Evolutionary conservation across 53 echinoderm and acorn worm genomes (phyloP).

Genomic region (Hippasteria phrygiana): DNA sequence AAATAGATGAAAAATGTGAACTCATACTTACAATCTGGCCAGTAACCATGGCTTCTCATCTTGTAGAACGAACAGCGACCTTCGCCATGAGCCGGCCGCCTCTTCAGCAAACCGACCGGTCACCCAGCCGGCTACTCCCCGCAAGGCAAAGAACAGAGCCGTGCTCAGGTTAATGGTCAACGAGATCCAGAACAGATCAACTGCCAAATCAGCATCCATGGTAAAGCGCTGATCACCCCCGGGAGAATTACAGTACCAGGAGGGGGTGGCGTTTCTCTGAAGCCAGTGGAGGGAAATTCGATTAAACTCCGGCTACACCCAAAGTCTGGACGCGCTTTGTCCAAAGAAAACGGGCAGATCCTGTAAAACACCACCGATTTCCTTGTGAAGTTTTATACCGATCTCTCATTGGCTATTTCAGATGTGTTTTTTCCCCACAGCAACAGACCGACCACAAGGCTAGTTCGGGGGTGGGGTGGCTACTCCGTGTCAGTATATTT

Average conservation of each 20-base stretch:
- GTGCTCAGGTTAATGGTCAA: slow-evolving; percentile 65
- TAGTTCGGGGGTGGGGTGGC: too few relatives aligned
- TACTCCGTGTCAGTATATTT: too few relatives aligned
- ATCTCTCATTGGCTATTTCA: neutral
- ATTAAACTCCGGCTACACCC: neutral
- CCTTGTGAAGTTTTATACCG: neutral
- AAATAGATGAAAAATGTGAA: neutral
- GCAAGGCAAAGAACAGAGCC: slow-evolving; percentile 63
- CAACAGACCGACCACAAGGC: too few relatives aligned
- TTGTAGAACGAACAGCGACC: slow-evolving; percentile 60
- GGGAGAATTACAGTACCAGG: neutral
- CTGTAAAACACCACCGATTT: neutral
- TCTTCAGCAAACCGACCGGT: slow-evolving; percentile 50
- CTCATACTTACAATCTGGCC: slow-evolving; percentile 76
- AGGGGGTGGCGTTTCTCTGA: neutral
- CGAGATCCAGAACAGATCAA: slow-evolving; percentile 74
- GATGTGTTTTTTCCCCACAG: neutral
- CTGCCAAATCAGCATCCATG: slow-evolving; percentile 36
- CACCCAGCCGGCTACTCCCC: slow-evolving; percentile 34
- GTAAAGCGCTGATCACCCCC: neutral
- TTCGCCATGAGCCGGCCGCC: slow-evolving; percentile 34
- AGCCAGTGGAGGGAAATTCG: neutral
- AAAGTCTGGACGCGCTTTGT: neutral
- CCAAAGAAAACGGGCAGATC: too few relatives aligned
- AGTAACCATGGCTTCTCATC: slow-evolving; percentile 81